Percentiles rank a stretch among this genome's conserved stretches.
Evolutionary conservation across 2,113 vertebrate genomes (phyloP).

Genomic region (Labrus mixtus): DNA sequence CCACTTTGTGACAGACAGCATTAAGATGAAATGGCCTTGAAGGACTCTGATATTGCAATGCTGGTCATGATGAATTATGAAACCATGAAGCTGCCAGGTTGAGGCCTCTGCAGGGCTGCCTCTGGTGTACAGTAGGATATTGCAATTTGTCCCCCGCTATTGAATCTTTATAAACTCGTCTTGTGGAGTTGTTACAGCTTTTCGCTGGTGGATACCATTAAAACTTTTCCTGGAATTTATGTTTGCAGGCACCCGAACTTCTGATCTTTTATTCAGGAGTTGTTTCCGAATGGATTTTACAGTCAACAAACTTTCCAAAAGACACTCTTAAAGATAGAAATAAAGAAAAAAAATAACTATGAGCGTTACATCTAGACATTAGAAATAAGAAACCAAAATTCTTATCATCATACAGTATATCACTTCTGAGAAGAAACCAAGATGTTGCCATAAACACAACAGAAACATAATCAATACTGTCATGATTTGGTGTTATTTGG

Average conservation of each 20-base stretch:
- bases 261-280: not conserved
- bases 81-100: conserved; percentile 18
- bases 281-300: not conserved
- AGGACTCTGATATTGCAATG: conserved; percentile 38
- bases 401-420: no score
- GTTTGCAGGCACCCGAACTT: not conserved
- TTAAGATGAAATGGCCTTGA: conserved; percentile 51
- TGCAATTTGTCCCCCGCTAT: not conserved
- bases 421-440: no score
- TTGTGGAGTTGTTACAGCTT: not conserved
- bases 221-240: not conserved
- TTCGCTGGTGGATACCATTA: not conserved
- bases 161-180: not conserved
- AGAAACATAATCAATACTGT: no score
- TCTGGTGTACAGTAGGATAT: conserved; percentile 10
- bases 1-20: conserved; percentile 41
- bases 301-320: conserved; percentile 3
- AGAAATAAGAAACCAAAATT: no score
- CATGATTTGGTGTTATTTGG: no score
- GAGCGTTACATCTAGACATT: no score
- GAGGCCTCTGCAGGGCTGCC: not conserved
- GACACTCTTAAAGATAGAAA: not conserved
- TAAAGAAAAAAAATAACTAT: not conserved
- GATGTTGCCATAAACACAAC: no score
- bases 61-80: conserved; percentile 33